Conservation (phyloP, 2,888 invertebrate genomes). For the Pachydiplax longipennis region DNA sequence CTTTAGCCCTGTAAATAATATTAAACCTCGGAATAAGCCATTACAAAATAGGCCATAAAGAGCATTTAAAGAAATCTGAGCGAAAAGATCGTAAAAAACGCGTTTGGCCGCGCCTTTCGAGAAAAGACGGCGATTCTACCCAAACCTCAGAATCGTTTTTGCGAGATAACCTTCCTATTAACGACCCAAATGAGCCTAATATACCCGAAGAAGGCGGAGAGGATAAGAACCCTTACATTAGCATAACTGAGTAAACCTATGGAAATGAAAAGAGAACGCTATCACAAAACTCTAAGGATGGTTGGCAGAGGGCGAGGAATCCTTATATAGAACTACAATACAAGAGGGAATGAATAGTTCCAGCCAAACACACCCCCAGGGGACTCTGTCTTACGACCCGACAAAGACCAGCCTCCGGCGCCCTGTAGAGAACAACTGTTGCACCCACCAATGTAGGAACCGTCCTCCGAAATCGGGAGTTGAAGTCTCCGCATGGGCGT, state of each 20-base stretch:
- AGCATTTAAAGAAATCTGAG: neutral
- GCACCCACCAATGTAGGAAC: neutral
- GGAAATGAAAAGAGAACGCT: neutral
- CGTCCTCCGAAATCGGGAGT: neutral
- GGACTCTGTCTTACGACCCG: neutral
- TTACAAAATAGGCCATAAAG: neutral
- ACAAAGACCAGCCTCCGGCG: neutral
- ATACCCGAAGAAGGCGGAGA: neutral
- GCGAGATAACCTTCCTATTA: neutral
- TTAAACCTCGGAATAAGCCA: neutral
- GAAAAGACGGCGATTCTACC: neutral
- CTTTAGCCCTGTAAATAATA: too few species aligned
- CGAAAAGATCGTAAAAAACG: neutral
- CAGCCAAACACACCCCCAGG: neutral
- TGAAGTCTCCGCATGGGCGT: neutral
- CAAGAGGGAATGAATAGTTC: neutral
- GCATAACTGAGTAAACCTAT: neutral
- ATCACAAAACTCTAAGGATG: neutral
- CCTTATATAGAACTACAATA: neutral
- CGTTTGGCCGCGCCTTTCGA: neutral
- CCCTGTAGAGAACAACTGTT: neutral
- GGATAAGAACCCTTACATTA: neutral
- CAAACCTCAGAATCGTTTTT: neutral
- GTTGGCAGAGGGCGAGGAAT: neutral
- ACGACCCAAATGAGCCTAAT: neutral